Conservation (phyloP, 2,113 vertebrate genomes). For the Hippocampus mohnikei region DNA sequence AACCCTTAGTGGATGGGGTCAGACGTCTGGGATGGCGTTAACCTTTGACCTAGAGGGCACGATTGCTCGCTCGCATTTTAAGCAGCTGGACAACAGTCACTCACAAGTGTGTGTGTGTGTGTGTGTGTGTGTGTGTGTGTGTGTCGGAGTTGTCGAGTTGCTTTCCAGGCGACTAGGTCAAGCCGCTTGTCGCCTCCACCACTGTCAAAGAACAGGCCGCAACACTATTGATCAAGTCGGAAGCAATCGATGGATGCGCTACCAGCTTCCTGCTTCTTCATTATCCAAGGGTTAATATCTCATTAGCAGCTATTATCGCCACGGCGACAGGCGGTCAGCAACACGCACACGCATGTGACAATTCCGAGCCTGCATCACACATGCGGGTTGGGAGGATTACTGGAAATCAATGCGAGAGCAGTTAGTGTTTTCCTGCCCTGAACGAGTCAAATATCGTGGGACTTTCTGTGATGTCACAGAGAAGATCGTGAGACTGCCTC, state of each 20-base stretch:
- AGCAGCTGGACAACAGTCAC: slow-evolving; percentile 3
- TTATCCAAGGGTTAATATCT: slow-evolving; percentile 59
- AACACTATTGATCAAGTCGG: slow-evolving; percentile 46
- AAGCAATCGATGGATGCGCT: slow-evolving; percentile 17
- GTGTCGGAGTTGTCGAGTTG: slow-evolving; percentile 1
- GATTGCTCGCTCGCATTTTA: background rate
- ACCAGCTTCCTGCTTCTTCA: slow-evolving; percentile 39
- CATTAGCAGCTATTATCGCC: slow-evolving; percentile 60
- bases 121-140: slow-evolving; percentile 18
- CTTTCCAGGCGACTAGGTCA: slow-evolving; percentile 1
- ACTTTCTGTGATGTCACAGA: background rate
- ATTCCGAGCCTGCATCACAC: slow-evolving; percentile 48
- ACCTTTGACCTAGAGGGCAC: slow-evolving; percentile 4
- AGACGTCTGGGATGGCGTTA: slow-evolving; percentile 3
- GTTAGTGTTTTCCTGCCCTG: slow-evolving; percentile 46
- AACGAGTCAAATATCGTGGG: background rate
- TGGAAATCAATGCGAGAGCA: slow-evolving; percentile 60
- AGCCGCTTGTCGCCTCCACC: slow-evolving; percentile 20
- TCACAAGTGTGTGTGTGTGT: slow-evolving; percentile 6
- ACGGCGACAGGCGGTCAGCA: slow-evolving; percentile 30
- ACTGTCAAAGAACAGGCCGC: slow-evolving; percentile 19
- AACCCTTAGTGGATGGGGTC: background rate
- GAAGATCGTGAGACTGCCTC: too few species aligned
- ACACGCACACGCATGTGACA: slow-evolving; percentile 18
- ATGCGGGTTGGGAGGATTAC: slow-evolving; percentile 53